phyloP scores from a whole-genome alignment of 2,113 vertebrate genomes.

The cattle (Bos taurus) region ARS-UCD2.0 NC_037340.1:75518001-75518500 shows the following conservation, averaged over 20 bases:
- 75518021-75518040: neutral
- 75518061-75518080: neutral
- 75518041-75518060: neutral
- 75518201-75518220: neutral
- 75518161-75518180: neutral
- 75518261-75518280: neutral
- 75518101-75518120: neutral
- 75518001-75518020: neutral
- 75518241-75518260: neutral
- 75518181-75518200: neutral
- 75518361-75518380: neutral
- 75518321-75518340: fast-evolving
- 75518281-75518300: neutral
- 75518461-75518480: conserved; percentile 55
- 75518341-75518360: neutral
- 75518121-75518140: neutral
- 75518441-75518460: conserved; percentile 53
- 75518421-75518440: conserved; percentile 49
- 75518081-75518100: neutral
- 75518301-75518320: neutral
- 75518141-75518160: neutral
- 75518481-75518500: neutral
- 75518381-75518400: neutral
- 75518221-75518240: neutral
- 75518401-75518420: conserved; percentile 27